Evolutionary conservation across 2,888 invertebrate species (phyloP), one percentile per base, ranked within the genome.

Genomic region (Machimus atricapillus): DNA sequence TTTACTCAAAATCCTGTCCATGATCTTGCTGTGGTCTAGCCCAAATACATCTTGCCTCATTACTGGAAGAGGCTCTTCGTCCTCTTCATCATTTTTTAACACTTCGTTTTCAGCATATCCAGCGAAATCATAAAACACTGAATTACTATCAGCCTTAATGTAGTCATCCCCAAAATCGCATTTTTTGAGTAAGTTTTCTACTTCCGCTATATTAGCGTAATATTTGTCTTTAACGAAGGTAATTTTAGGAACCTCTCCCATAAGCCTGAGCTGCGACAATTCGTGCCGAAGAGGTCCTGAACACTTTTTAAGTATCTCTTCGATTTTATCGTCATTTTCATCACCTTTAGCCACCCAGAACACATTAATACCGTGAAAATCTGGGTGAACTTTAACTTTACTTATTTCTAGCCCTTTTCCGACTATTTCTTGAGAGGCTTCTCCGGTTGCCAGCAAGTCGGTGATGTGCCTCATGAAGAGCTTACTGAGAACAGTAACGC

Each of bases 381-480:
- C 95, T 77, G 94, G 92, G 0, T 95, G 93, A 3, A 97, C 93
- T 91, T 94, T 94, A 88, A 95, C 96, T 90, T 94, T 94, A n/a
- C 95, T 95, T 88, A 97, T 94, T 93, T 97, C 96, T 89, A 96
- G 94, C 12, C 95, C 95, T 89, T 94, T 93, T 9, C 96, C 96
- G 16, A 95, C 89, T 88, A 97, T 92, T 82, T 94, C 92, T 81
- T 94, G 92, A 1, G 95, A 93, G 43, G 94, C 93, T 89, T 95
- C 94, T 1, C 96, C 96, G 0, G 96, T 96, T 1, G 96, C 94
- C 94, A 97, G 94, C 46, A 96, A 92, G 91, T 97, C 97, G 0
- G 96, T 96, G 9, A 97, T 95, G 87, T 96, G 93, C 89, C 95
- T 94, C 96, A 97, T 97, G 90, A 97, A 97, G 81, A 97, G 90